Conservation (phyloP, 2,113 vertebrate species). For the Peromyscus californicus region DNA sequence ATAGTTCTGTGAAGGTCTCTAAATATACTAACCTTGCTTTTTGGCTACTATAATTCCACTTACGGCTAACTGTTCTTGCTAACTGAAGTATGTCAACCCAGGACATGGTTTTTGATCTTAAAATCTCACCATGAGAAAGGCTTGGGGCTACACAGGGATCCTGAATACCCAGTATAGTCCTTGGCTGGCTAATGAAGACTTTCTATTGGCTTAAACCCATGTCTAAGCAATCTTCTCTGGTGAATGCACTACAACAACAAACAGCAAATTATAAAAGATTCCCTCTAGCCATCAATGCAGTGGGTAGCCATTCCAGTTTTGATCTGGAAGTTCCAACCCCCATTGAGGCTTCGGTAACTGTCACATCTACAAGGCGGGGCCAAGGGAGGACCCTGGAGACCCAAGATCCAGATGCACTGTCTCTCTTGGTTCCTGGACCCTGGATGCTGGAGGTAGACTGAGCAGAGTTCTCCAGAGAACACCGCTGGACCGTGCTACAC, state of each 20-base stretch:
- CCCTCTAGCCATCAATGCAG: neutral
- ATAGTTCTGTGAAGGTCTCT: neutral
- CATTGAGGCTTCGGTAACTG: too few relatives aligned
- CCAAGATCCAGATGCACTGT: too few relatives aligned
- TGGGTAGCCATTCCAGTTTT: too few relatives aligned
- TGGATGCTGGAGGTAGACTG: too few relatives aligned
- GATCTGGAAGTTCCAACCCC: too few relatives aligned
- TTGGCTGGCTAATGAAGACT: neutral
- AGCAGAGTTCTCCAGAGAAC: too few relatives aligned
- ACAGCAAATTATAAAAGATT: neutral
- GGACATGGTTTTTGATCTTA: neutral
- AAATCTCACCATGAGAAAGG: neutral
- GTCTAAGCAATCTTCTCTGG: neutral
- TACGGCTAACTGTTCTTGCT: neutral
- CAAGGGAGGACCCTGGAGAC: too few relatives aligned
- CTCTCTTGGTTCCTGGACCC: too few relatives aligned
- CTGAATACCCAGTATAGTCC: neutral
- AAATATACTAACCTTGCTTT: neutral
- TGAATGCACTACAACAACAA: neutral
- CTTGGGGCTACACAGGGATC: neutral
- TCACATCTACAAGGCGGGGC: too few relatives aligned
- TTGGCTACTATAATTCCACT: neutral
- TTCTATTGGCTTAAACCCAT: neutral
- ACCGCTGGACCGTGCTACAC: too few relatives aligned
- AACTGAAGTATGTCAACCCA: neutral